Evolutionary conservation across 2,888 invertebrate species (phyloP).

Genomic region (Nephrotoma flavescens): DNA sequence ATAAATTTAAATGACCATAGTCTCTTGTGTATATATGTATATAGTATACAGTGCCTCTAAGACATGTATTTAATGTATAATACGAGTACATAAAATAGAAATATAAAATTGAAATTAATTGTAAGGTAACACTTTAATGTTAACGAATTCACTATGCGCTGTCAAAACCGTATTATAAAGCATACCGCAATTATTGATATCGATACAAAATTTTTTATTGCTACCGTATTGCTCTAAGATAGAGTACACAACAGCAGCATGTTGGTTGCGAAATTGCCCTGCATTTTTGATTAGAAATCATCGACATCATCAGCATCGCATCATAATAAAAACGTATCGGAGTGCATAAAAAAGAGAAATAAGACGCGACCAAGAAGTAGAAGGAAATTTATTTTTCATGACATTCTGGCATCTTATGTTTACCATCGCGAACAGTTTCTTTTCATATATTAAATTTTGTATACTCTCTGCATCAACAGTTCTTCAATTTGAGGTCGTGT

Average conservation of each 20-base stretch:
- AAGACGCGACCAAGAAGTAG: neutral
- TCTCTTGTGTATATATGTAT: neutral
- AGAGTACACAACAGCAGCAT: neutral
- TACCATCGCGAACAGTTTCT: neutral
- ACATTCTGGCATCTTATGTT: neutral
- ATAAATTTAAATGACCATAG: neutral
- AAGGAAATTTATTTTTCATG: neutral
- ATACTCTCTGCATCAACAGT: neutral
- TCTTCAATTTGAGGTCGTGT: neutral
- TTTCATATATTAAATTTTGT: neutral
- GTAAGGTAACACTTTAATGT: neutral
- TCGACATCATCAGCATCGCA: neutral
- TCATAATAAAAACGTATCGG: neutral
- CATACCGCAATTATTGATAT: neutral
- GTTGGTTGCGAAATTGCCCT: neutral
- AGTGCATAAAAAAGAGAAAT: neutral
- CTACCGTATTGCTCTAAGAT: neutral
- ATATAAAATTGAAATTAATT: neutral
- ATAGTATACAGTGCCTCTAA: neutral
- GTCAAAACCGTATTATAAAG: neutral
- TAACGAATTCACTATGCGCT: neutral
- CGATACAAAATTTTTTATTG: neutral
- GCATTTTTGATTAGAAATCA: neutral
- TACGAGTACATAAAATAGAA: too few species aligned
- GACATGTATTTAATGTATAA: neutral